Percentiles rank a stretch among this genome's conserved stretches.
Conservation (phyloP, 2,888 invertebrate species). For the Bembecia ichneumoniformis region DNA sequence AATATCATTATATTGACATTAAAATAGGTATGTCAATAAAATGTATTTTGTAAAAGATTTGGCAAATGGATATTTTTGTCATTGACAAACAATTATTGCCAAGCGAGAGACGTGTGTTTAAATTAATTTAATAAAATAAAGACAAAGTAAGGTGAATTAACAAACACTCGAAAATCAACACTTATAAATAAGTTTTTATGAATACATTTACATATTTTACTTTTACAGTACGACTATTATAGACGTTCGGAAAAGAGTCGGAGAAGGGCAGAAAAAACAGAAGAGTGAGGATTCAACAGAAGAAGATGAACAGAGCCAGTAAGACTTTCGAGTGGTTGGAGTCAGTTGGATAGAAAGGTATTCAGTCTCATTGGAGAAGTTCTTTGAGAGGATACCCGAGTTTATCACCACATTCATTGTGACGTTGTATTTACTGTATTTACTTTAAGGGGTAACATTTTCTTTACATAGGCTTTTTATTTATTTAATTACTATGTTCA, state of each 20-base stretch:
- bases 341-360: slow-evolving; percentile 76
- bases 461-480: no score
- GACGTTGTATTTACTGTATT: slow-evolving; percentile 74
- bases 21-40: no score
- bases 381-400: slow-evolving; percentile 71
- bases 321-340: slow-evolving; percentile 70
- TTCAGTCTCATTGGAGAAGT: slow-evolving; percentile 61
- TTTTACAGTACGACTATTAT: slow-evolving; percentile 26
- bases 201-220: no score
- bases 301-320: slow-evolving; percentile 26
- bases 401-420: slow-evolving; percentile 69
- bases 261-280: neutral
- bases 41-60: neutral
- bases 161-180: neutral
- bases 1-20: neutral
- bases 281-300: neutral
- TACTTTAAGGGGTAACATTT: slow-evolving; percentile 74
- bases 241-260: slow-evolving; percentile 20
- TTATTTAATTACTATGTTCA: no score
- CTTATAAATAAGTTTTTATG: no score
- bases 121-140: slow-evolving; percentile 8
- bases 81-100: slow-evolving; percentile 28
- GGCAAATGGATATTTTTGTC: slow-evolving; percentile 8
- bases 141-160: neutral
- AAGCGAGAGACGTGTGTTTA: slow-evolving; percentile 28